A percentile compares a stretch with the other conserved stretches of the same genome.
These are phyloP conservation scores for Todiramphus chloris DNA, from an alignment of 2,113 vertebrate species.

Conservation along the genomic window DNA sequence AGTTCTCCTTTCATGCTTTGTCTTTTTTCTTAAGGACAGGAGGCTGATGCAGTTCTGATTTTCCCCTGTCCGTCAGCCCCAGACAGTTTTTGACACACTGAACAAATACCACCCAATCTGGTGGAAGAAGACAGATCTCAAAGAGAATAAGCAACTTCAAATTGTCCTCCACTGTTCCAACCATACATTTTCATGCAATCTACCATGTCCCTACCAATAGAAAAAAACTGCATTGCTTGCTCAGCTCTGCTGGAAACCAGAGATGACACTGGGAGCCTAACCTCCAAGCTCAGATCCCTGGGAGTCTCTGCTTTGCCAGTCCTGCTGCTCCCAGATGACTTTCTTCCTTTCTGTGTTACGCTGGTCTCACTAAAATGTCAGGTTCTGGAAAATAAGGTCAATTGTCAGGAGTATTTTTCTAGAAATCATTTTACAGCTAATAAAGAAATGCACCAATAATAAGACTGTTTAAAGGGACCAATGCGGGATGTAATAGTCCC, in stretches of 20 bases:
- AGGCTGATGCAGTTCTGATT: background rate
- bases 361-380: background rate
- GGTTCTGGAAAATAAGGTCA: background rate
- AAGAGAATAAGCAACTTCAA: background rate
- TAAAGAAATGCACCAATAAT: background rate
- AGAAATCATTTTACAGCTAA: background rate
- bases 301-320: background rate
- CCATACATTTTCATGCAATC: background rate
- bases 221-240: background rate
- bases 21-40: background rate
- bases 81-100: background rate
- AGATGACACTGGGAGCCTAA: background rate
- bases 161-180: background rate
- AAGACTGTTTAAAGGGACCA: rapidly evolving
- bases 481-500: background rate
- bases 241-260: background rate
- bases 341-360: background rate
- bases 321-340: background rate
- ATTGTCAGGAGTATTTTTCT: background rate
- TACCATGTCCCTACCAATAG: background rate
- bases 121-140: background rate
- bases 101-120: background rate
- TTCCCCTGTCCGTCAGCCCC: background rate
- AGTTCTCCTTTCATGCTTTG: background rate
- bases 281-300: background rate